These are phyloP conservation scores for Hydrolagus colliei DNA, from an alignment of 2,797 vertebrate genomes.

Conservation along the genomic window DNA sequence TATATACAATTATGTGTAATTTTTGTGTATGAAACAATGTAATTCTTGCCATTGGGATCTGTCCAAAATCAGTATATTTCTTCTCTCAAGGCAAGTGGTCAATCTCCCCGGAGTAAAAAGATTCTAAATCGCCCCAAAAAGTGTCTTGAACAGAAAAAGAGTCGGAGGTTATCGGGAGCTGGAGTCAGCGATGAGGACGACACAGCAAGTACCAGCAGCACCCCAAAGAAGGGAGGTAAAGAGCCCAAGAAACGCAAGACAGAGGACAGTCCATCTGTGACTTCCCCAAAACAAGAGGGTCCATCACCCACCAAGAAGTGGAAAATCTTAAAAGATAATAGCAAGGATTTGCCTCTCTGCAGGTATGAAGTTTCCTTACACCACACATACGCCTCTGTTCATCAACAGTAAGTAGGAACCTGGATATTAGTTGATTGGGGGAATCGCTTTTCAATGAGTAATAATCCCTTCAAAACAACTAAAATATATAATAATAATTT, in stretches of 20 bases:
- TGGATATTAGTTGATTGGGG: too few species aligned
- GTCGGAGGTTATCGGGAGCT: conserved; percentile 58
- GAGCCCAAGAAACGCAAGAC: conserved; percentile 81
- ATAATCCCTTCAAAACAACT: too few species aligned
- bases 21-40: not conserved
- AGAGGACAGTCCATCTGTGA: conserved; percentile 65
- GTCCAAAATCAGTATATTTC: conserved; percentile 29
- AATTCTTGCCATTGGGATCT: not conserved
- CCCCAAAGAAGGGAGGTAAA: conserved; percentile 75
- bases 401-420: too few species aligned
- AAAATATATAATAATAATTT: too few species aligned
- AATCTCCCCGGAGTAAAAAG: conserved; percentile 72
- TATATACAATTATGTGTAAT: too few species aligned
- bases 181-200: conserved; percentile 78
- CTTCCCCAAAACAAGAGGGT: conserved; percentile 70
- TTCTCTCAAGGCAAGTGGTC: conserved; percentile 78
- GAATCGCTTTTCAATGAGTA: too few species aligned
- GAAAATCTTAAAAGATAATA: conserved; percentile 79
- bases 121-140: conserved; percentile 78
- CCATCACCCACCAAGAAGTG: conserved; percentile 75
- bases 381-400: too few species aligned
- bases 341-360: conserved; percentile 85
- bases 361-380: conserved; percentile 58
- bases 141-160: conserved; percentile 67
- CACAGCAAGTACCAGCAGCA: conserved; percentile 64